Base-by-base conservation (phyloP, 2,888 invertebrate species). In the Lamellibrachia columna region DNA sequence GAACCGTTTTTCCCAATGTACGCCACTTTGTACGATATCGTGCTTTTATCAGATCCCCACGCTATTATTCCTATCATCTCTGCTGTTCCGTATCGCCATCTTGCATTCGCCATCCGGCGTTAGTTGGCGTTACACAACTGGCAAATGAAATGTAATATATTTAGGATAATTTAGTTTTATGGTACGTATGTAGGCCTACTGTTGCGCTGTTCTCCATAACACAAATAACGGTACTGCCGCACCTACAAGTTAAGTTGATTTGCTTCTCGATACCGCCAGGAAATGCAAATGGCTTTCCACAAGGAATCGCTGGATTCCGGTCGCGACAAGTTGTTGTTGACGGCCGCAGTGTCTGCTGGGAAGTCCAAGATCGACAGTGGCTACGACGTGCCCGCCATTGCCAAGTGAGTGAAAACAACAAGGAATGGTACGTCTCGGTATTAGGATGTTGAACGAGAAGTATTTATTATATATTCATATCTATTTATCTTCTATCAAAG, bases 301-400 rank as follows among this genome's bases (percentile, higher is more conserved):
- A 93, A 93, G 2, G 96, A 96, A 91, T 95, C 95, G 6, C 90
- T 91, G 7, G 60, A 91, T 7, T 94, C 95, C 0, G 95, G 95
- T 2, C 93, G 93, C 91, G 94, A 94, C 3, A 93, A 94, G 15
- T 94, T 96, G 6, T 93, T 96, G 55, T 94, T 96, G 55, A 95
- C 96, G 53, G 96, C 96, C 7, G 96, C 96, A 0, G 95, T 96
- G 2, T 95, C 95, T 9, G 96, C 96, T 0, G 96, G 96, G 4
- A 95, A 96, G 92, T 91, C 93, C 11, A 95, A 94, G 90, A 95
- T 96, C 22, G 96, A 95, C 91, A 93, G 93, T 7, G 96, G 95
- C 22, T 96, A 96, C 93, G 95, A 96, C 28, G 92, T 93, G 22
- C 90, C 92, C 22, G 53, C 75, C 91, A 52, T 93, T 6, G 40